Conservation (phyloP, 2,113 vertebrate species). For the Paramisgurnus dabryanus region DNA sequence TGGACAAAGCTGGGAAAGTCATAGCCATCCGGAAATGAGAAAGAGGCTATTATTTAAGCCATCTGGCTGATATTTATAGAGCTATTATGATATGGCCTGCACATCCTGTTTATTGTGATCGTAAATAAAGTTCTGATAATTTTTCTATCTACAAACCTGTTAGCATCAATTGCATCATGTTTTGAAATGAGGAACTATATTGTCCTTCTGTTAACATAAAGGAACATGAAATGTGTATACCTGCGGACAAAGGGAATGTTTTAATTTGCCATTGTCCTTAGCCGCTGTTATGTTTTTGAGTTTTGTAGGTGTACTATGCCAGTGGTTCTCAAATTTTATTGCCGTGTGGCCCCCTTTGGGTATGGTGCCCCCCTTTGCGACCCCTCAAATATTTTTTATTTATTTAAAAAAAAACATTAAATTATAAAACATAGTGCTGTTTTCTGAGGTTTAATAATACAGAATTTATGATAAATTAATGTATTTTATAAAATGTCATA, state of each 20-base stretch:
- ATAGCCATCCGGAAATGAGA: slow-evolving; percentile 11
- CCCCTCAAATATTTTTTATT: too few relatives aligned
- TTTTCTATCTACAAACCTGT: not conserved
- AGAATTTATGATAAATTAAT: too few relatives aligned
- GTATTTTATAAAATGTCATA: too few relatives aligned
- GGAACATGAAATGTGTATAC: not conserved
- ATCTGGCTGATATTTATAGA: slow-evolving; percentile 58
- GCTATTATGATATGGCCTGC: slow-evolving; percentile 7
- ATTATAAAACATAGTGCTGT: too few relatives aligned
- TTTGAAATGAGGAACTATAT: not conserved
- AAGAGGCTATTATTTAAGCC: slow-evolving; percentile 32
- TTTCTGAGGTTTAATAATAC: too few relatives aligned
- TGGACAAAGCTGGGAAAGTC: slow-evolving; percentile 60
- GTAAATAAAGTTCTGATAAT: not conserved
- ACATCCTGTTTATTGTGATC: slow-evolving; percentile 48
- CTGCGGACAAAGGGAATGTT: not conserved
- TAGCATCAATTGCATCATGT: not conserved
- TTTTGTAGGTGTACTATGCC: not conserved
- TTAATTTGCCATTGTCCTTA: not conserved
- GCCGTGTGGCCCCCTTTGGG: too few relatives aligned
- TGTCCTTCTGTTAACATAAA: not conserved
- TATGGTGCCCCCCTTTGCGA: too few relatives aligned
- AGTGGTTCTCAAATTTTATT: too few relatives aligned
- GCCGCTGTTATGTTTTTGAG: not conserved
- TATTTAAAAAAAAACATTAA: too few relatives aligned